Base-by-base conservation (phyloP, 2,797 vertebrate genomes). In the Pangasius krempfi region DNA sequence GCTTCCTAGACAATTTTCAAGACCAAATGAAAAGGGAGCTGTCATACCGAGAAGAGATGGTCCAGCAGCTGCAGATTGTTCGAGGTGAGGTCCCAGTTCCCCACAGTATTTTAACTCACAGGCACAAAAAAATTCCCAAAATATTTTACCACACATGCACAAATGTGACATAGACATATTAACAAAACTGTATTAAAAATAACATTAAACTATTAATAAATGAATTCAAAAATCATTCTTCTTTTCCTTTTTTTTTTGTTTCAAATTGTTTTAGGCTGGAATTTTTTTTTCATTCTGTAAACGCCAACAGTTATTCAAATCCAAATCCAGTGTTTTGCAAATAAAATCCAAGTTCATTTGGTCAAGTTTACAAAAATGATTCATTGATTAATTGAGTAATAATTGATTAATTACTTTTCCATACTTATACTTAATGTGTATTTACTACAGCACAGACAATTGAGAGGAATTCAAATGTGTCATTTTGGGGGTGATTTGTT, bases 21-120 rank as follows among this genome's bases (percentile, higher is more conserved):
- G 98, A 99, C 95, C 98, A 99, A 94, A 99, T 99, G 98, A 99
- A 99, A 94, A 96, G 98, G 93, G 98, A 99, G 94, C 96, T 99
- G 92, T 98, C 98, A 76, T 99, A 99, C 93, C 94, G 98, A 91
- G 98, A 99, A 92, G 98, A 99, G 94, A 99, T 99, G 98, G 98
- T 99, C 79, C 98, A 99, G 94, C 98, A 99, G 93, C 97, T 99
- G 80, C 98, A 99, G 94, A 99, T 99, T 92, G 98, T 99, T 92
- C 96, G 98, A 97, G 98, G 98, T 99, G 94, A 96, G 95, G 93
- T 72, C 73, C 83, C 37, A 70, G 68, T 82, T 89, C 58, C 22
- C 78, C n/a, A 47, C 33, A n/a, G 89, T 13, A 75, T 50, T 52
- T 68, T 50, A 8, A 9, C 13, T 33, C 4, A 20, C 68, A 30